phyloP scores from a whole-genome alignment of 2,113 vertebrate species.

The Oncorhynchus nerka region DNA sequence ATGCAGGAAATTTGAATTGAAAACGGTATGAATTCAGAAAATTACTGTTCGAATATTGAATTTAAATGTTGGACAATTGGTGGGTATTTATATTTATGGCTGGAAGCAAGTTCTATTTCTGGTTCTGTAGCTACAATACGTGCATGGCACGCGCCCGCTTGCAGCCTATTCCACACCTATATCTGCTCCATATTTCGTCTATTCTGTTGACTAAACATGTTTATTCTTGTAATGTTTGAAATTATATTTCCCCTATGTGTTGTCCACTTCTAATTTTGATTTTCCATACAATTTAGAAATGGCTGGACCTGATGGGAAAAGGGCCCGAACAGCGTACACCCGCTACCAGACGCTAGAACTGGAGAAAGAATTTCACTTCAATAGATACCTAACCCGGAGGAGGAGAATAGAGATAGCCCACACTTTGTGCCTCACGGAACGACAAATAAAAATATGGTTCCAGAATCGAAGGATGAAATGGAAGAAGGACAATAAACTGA shows the following conservation, averaged over 20 bases:
- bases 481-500: slow-evolving; percentile 99
- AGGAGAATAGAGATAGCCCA: slow-evolving; percentile 98
- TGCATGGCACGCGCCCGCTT: not conserved
- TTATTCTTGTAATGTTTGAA: not conserved
- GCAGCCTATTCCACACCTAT: not conserved
- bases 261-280: slow-evolving; percentile 60
- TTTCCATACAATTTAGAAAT: slow-evolving; percentile 89
- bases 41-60: too few relatives aligned
- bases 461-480: slow-evolving; percentile 99
- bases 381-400: slow-evolving; percentile 96
- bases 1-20: too few relatives aligned
- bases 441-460: slow-evolving; percentile 99
- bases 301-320: slow-evolving; percentile 97
- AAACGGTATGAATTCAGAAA: too few relatives aligned
- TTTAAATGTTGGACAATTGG: not conserved
- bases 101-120: too few relatives aligned
- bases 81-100: not conserved
- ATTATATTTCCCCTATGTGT: not conserved
- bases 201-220: not conserved
- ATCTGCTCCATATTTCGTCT: not conserved
- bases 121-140: not conserved
- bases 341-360: slow-evolving; percentile 99
- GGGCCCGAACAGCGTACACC: slow-evolving; percentile 97
- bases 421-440: slow-evolving; percentile 94
- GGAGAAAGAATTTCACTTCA: slow-evolving; percentile 99